Conservation (phyloP, 2,113 vertebrate species). For the mouse (Mus musculus) region GRCm39 chr13:105740001-105740500, state of each 20-base stretch:
- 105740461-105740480: neutral
- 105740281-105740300: neutral
- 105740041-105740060: neutral
- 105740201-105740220: neutral
- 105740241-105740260: neutral
- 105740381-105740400: neutral
- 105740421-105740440: neutral
- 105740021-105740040: conserved; percentile 30
- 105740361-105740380: neutral
- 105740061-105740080: neutral
- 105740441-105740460: neutral
- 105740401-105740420: neutral
- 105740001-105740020: neutral
- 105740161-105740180: neutral
- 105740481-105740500: neutral
- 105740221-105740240: neutral
- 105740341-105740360: neutral
- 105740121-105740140: neutral
- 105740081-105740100: neutral
- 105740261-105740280: neutral
- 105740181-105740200: neutral
- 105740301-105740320: neutral
- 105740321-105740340: too few species aligned
- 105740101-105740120: neutral
- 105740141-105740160: neutral